Conservation (phyloP, 2,113 vertebrate species). For the Hippocampus zosterae region DNA sequence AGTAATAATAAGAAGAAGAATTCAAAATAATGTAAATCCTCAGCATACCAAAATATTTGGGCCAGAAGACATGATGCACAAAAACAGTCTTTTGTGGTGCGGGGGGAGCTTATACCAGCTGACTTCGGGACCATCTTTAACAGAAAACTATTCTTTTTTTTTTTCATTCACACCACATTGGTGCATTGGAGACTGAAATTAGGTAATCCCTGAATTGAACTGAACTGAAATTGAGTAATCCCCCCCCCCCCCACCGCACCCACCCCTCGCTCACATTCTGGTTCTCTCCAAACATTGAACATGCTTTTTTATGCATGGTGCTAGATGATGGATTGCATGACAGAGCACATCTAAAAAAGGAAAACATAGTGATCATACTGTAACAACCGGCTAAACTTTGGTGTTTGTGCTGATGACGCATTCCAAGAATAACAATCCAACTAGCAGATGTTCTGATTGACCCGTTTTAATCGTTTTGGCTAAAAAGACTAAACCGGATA, state of each 20-base stretch:
- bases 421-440: conserved; percentile 16
- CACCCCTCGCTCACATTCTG: background rate
- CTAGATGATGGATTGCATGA: background rate
- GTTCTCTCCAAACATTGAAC: background rate
- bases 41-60: too few species aligned
- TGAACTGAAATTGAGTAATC: too few species aligned
- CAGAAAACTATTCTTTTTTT: too few species aligned
- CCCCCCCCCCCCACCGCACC: too few species aligned
- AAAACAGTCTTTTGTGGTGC: too few species aligned
- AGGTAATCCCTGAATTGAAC: too few species aligned
- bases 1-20: too few species aligned
- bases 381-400: conserved; percentile 5
- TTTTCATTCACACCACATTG: background rate
- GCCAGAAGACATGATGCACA: too few species aligned
- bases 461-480: conserved; percentile 29
- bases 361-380: background rate
- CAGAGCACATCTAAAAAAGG: background rate
- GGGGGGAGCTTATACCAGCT: too few species aligned
- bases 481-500: conserved; percentile 42
- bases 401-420: conserved; percentile 10
- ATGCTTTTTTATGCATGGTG: background rate
- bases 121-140: too few species aligned
- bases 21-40: too few species aligned
- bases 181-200: background rate
- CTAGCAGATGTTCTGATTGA: conserved; percentile 42